A percentile compares a stretch with the other conserved stretches of the same genome.
These are phyloP conservation scores for Telmatherina bonti DNA, from an alignment of 2,797 vertebrate genomes.

Conservation along the genomic window DNA sequence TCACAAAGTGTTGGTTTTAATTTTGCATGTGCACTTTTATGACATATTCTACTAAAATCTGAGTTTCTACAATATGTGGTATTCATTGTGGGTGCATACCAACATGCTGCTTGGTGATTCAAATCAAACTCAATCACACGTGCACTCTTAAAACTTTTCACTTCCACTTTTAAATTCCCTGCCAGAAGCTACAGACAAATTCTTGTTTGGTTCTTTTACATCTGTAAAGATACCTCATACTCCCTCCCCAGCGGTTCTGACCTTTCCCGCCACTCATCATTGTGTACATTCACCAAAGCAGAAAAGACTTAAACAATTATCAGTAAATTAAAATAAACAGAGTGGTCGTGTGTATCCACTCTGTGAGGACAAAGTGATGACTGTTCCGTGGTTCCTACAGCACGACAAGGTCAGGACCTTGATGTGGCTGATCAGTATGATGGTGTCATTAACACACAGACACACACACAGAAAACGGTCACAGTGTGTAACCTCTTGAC, in stretches of 20 bases:
- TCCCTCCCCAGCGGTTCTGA: constrained; percentile 1
- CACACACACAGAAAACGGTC: constrained; percentile 45
- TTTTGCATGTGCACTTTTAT: not conserved
- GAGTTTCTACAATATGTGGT: not conserved
- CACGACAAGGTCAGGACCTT: constrained; percentile 60
- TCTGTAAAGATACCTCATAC: not conserved
- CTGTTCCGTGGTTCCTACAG: constrained; percentile 51
- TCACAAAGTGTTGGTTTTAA: not conserved
- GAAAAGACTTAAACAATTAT: constrained; percentile 29
- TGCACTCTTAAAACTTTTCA: not conserved
- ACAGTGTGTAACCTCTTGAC: constrained; percentile 69
- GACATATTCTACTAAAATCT: not conserved
- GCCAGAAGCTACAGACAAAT: not conserved
- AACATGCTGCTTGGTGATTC: not conserved
- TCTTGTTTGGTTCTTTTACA: not conserved
- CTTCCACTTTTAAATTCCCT: not conserved
- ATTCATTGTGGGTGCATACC: not conserved
- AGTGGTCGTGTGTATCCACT: constrained; percentile 54
- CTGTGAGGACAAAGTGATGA: constrained; percentile 59
- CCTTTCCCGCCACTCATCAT: constrained; percentile 19
- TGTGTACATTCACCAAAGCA: constrained; percentile 21
- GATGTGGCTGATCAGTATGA: constrained; percentile 62
- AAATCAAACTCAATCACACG: not conserved
- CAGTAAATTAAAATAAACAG: constrained; percentile 51
- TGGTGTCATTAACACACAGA: constrained; percentile 53